phyloP scores from a whole-genome alignment of 2,888 invertebrate species.

The Cybosia mesomella region DNA sequence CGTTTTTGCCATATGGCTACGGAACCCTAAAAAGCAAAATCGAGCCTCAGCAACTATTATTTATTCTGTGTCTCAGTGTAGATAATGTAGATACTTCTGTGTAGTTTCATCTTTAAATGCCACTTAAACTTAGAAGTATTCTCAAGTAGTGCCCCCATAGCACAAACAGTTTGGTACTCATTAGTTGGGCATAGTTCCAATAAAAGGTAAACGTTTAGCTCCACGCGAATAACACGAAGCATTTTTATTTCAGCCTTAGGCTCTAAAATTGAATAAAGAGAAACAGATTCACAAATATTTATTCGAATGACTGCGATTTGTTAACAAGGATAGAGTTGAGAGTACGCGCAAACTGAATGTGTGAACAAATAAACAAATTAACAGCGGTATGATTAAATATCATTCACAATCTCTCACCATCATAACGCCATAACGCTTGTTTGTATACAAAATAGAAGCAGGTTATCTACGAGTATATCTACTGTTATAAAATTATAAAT shows the following conservation, averaged over 20 bases:
- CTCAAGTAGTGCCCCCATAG: too few species aligned
- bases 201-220: neutral
- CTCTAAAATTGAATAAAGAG: conserved; percentile 24
- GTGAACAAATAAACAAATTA: conserved; percentile 18
- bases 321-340: conserved; percentile 18
- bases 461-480: too few species aligned
- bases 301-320: conserved; percentile 32
- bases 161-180: too few species aligned
- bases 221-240: neutral
- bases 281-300: conserved; percentile 46
- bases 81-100: too few species aligned
- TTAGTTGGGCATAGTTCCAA: conserved; percentile 3
- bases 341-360: neutral
- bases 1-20: too few species aligned
- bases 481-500: too few species aligned
- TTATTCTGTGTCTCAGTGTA: too few species aligned
- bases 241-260: conserved; percentile 9
- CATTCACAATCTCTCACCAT: conserved; percentile 1
- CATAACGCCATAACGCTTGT: neutral
- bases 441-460: neutral
- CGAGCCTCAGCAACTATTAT: too few species aligned
- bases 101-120: too few species aligned
- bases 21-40: too few species aligned
- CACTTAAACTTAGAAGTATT: too few species aligned
- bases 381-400: neutral